Conservation (phyloP, 2,113 vertebrate genomes). For the Gallinago media region DNA sequence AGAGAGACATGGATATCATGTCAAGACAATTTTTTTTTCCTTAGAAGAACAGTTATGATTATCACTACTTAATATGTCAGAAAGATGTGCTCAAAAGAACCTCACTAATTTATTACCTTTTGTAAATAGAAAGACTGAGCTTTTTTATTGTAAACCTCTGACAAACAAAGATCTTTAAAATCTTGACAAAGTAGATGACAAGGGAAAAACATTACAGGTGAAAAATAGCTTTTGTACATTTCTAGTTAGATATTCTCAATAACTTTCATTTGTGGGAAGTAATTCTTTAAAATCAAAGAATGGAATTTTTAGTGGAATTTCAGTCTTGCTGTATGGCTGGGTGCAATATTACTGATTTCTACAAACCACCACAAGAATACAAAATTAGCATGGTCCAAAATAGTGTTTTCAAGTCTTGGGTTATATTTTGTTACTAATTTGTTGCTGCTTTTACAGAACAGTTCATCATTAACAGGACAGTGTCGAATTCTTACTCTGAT, state of each 20-base stretch:
- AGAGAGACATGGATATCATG: background rate
- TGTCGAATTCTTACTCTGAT: background rate
- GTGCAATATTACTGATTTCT: conserved; percentile 20
- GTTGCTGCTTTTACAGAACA: background rate
- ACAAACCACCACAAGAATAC: background rate
- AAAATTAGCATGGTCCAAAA: background rate
- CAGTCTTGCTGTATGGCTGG: conserved; percentile 16
- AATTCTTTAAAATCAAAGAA: conserved; percentile 2
- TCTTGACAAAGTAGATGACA: background rate
- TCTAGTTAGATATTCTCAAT: background rate
- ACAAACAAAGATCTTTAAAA: conserved; percentile 11
- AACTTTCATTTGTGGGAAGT: background rate
- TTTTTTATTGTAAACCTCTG: background rate
- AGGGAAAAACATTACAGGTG: conserved; percentile 14
- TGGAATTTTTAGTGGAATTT: conserved; percentile 35
- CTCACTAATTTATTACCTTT: conserved; percentile 32
- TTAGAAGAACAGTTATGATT: background rate
- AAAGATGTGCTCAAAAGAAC: background rate
- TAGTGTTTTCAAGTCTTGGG: background rate
- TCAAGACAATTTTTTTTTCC: background rate
- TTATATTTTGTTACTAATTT: background rate
- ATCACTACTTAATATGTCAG: background rate
- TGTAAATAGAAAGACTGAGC: conserved; percentile 35
- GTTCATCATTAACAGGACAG: background rate
- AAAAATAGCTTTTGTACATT: conserved; percentile 22